Base-by-base conservation (phyloP, 2,797 vertebrate species). In the Odontamblyopus rebecca region DNA sequence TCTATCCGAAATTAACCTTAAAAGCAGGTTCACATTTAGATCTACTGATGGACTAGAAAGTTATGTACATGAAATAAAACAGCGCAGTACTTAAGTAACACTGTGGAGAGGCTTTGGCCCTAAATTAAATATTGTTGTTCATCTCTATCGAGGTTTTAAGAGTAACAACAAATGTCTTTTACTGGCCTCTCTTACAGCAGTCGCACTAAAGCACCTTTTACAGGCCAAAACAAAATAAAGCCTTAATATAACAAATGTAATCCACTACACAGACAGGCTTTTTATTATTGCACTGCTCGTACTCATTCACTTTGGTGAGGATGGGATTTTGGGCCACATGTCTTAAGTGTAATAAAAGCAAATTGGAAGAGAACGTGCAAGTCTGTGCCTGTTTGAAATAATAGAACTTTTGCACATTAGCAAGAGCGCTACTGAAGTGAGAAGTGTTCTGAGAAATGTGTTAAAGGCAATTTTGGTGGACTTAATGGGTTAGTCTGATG, bases 51-150 rank as follows among this genome's bases (percentile, higher is more conserved):
- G 29, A 61, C 26, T 27, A 63, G 61, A 44, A 68, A 68, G 32
- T 38, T 56, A 38, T 64, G 66, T 60, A 60, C 53, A 64, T 53
- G 64, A 48, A 76, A 66, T 70, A 68, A 71, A 75, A 56, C 4
- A 11, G 32, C 32, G 59, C 41, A 60, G 68, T 64, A 67, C 65
- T 74, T 71, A 29, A 16, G 32, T 50, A 26, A 56, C 72, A 72
- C 61, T 56, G 53, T 7, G 71, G 18, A 61, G 54, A 79, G 38
- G 68, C 64, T 64, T 6, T 18, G 29, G 70, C 72, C 67, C 74
- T 54, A 76, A 80, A 75, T n/a, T 67, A 84, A 82, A 86, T 75
- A 82, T 74, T 79, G 51, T 72, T 83, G 67, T 82, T 84, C 80
- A 75, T 69, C 62, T 77, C 77, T 63, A 63, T 80, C 59, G 63